Percentiles rank a stretch among this genome's conserved stretches.
Evolutionary conservation across 2,113 vertebrate species (phyloP).

Genomic region (Pluvianellus socialis): DNA sequence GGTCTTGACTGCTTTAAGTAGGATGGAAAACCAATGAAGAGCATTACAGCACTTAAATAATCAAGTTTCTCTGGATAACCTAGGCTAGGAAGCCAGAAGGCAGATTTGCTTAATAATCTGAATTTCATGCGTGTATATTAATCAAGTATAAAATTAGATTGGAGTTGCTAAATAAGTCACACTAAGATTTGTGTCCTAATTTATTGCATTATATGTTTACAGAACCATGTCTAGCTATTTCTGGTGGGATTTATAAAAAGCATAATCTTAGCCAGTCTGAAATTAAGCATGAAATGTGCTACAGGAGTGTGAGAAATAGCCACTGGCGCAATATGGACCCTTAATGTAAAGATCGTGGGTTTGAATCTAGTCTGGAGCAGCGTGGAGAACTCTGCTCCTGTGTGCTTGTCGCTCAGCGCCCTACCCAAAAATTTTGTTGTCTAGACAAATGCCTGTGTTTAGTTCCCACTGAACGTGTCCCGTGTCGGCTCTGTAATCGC

Average conservation of each 20-base stretch:
- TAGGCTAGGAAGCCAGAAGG: background rate
- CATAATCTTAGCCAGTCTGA: background rate
- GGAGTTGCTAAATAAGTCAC: background rate
- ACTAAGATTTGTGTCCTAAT: background rate
- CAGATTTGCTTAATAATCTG: background rate
- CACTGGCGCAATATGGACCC: background rate
- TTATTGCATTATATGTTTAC: background rate
- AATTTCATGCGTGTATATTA: background rate
- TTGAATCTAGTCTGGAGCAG: background rate
- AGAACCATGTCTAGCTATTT: background rate
- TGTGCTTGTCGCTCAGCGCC: background rate
- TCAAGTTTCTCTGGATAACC: background rate
- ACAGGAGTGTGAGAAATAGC: background rate
- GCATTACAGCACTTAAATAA: background rate
- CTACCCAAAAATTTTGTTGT: background rate
- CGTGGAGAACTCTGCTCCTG: accelerated
- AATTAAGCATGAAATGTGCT: accelerated
- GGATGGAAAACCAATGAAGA: background rate
- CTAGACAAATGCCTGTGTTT: background rate
- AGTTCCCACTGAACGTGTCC: background rate
- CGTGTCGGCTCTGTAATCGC: background rate
- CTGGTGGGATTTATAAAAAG: background rate
- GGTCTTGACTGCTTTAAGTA: background rate
- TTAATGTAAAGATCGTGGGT: accelerated
- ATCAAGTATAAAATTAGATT: background rate